These are phyloP conservation scores for Uromys caudimaculatus DNA, from an alignment of 2,797 vertebrate genomes.

Conservation along the genomic window DNA sequence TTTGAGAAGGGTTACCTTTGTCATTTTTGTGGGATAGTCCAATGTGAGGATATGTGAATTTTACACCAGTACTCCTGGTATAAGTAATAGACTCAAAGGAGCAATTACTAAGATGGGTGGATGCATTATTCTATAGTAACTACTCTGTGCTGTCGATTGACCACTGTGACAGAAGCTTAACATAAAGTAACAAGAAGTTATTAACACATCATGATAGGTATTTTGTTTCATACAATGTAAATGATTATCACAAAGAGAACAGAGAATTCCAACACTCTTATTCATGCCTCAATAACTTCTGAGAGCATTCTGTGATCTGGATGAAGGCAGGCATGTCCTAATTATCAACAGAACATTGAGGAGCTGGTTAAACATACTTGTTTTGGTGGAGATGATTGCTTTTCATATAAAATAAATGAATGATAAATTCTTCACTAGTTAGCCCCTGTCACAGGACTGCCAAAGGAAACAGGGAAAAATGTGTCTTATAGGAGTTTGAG, in stretches of 20 bases:
- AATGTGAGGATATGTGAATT: not conserved
- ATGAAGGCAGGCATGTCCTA: not conserved
- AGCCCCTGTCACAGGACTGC: rapidly evolving
- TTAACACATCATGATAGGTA: rapidly evolving
- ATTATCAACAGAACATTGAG: not conserved
- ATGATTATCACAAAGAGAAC: not conserved
- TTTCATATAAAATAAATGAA: not conserved
- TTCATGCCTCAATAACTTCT: not conserved
- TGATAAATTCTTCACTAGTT: not conserved
- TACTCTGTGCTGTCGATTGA: not conserved
- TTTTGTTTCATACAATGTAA: not conserved
- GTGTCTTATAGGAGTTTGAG: not conserved
- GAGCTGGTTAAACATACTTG: not conserved
- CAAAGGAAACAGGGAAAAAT: not conserved
- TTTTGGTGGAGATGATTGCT: not conserved
- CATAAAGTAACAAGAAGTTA: not conserved
- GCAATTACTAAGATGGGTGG: not conserved
- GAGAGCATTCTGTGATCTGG: not conserved
- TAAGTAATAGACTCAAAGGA: not conserved
- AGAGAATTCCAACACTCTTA: not conserved
- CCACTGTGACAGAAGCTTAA: not conserved
- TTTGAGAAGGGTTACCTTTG: not conserved
- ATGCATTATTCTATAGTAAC: not conserved
- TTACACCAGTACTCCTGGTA: not conserved
- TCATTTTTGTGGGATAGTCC: not conserved